Evolutionary conservation across 2,113 vertebrate genomes (phyloP).

Genomic region (Circaetus gallicus): DNA sequence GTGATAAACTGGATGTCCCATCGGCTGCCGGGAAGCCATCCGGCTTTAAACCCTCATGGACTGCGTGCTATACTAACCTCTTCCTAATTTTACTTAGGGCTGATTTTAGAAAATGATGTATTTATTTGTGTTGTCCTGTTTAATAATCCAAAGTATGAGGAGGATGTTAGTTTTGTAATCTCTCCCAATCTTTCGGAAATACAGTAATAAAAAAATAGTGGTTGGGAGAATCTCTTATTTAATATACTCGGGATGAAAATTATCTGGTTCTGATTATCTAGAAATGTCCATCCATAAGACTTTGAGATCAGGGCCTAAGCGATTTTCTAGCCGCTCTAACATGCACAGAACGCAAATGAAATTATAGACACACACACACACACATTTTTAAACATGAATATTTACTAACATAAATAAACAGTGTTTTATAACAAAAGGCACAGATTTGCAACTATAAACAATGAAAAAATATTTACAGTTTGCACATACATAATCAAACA

Average conservation of each 20-base stretch:
- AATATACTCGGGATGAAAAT: background rate
- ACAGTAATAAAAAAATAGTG: fast-evolving
- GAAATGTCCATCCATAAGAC: background rate
- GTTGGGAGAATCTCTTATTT: background rate
- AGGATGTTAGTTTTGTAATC: background rate
- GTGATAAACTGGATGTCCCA: fast-evolving
- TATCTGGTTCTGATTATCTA: background rate
- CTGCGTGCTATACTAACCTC: fast-evolving
- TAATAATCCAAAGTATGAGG: background rate
- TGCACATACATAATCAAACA: constrained; percentile 68
- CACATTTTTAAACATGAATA: constrained; percentile 76
- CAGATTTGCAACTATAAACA: constrained; percentile 87
- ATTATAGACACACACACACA: background rate
- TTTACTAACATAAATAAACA: constrained; percentile 94
- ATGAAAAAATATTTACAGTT: constrained; percentile 84
- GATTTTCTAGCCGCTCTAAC: background rate
- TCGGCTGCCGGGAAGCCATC: background rate
- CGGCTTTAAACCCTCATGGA: background rate
- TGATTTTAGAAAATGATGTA: background rate
- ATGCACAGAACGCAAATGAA: fast-evolving
- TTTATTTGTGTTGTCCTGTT: background rate
- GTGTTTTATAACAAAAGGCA: constrained; percentile 91
- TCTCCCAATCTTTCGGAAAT: background rate
- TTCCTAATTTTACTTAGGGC: background rate
- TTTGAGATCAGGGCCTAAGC: background rate